These are phyloP conservation scores for Emys orbicularis DNA, from an alignment of 2,797 vertebrate species.

Conservation along the genomic window DNA sequence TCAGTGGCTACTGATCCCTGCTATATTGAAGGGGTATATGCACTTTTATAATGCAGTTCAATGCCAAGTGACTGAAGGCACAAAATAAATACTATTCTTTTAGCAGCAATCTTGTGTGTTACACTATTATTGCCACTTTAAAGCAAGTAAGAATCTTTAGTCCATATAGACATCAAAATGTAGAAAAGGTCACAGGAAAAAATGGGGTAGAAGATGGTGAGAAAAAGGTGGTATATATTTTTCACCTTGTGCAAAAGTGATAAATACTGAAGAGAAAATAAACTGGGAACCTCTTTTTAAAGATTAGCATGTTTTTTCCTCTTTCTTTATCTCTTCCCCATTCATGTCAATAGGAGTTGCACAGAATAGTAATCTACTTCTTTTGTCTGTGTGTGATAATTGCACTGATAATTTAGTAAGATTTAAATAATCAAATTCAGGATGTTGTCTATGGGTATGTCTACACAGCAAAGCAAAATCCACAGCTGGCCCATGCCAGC, in stretches of 20 bases:
- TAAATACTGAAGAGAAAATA: neutral
- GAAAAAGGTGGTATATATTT: neutral
- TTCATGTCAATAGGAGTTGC: neutral
- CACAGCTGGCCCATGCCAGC: neutral
- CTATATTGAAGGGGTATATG: neutral
- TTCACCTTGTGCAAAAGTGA: neutral
- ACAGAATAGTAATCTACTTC: slow-evolving; percentile 40
- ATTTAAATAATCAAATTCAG: slow-evolving; percentile 27
- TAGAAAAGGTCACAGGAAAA: rapidly evolving
- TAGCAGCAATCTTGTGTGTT: rapidly evolving
- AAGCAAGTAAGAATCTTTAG: rapidly evolving
- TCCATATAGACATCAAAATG: rapidly evolving
- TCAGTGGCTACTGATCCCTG: rapidly evolving
- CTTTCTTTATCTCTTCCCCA: slow-evolving; percentile 12
- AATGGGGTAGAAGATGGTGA: neutral
- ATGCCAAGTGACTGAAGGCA: neutral
- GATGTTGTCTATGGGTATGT: neutral
- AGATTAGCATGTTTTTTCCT: slow-evolving; percentile 14
- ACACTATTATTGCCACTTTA: rapidly evolving
- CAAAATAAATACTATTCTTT: rapidly evolving
- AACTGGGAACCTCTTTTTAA: neutral
- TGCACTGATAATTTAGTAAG: neutral
- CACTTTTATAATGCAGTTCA: neutral
- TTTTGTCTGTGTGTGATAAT: slow-evolving; percentile 60
- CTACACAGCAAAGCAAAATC: neutral